Evolutionary conservation across 2,888 invertebrate species (phyloP).

Genomic region (Perdita meconis): DNA sequence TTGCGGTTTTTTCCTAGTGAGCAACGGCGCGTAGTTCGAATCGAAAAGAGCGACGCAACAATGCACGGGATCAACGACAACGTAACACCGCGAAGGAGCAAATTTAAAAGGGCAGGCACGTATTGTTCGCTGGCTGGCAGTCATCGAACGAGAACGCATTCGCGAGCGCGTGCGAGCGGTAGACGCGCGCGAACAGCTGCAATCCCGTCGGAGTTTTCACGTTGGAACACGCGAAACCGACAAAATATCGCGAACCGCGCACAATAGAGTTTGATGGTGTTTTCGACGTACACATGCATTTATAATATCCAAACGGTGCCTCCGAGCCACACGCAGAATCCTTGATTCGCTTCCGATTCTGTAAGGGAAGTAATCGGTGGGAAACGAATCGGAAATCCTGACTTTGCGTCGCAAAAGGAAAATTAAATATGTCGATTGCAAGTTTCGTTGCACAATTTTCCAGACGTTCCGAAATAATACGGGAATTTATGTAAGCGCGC

Average conservation of each 20-base stretch:
- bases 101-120: constrained; percentile 33
- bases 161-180: constrained; percentile 21
- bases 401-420: neutral
- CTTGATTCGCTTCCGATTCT: neutral
- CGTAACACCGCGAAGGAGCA: neutral
- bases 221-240: constrained; percentile 14
- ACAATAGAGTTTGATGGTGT: neutral
- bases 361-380: neutral
- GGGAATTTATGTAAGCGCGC: no score
- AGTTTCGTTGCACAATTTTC: no score
- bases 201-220: neutral
- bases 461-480: no score
- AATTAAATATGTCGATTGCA: neutral
- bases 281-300: neutral
- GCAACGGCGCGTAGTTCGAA: neutral
- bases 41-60: neutral
- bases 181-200: constrained; percentile 21
- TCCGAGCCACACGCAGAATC: neutral
- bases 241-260: constrained; percentile 16
- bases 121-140: constrained; percentile 28
- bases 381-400: neutral
- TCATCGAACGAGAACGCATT: constrained; percentile 31
- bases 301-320: neutral
- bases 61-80: constrained; percentile 5
- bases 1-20: neutral